phyloP scores from a whole-genome alignment of 1,140 invertebrate genomes.

The Venturia canescens region DNA sequence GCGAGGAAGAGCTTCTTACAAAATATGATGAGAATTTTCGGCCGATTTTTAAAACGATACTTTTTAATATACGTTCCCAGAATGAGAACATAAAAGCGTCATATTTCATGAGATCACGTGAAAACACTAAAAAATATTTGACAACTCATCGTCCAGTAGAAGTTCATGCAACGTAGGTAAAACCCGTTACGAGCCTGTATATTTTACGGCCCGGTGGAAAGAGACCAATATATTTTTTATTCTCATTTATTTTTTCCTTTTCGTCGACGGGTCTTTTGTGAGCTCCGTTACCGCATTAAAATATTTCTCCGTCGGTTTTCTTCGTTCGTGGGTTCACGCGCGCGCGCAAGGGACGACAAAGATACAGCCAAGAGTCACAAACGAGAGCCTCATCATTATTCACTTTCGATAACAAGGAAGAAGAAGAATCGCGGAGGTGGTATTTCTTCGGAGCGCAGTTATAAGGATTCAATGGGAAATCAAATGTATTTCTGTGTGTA shows the following conservation, averaged over 20 bases:
- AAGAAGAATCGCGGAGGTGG: background rate
- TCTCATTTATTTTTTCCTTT: no score
- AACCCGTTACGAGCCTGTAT: background rate
- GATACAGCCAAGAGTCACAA: background rate
- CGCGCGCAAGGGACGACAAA: conserved; percentile 7
- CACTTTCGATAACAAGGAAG: conserved; percentile 39
- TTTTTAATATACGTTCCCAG: background rate
- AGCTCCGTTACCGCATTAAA: conserved; percentile 13
- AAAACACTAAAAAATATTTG: conserved; percentile 10
- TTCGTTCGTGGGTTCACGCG: background rate
- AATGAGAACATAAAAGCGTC: background rate
- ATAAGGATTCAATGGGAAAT: conserved; percentile 2
- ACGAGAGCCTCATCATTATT: conserved; percentile 30
- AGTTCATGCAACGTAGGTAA: background rate
- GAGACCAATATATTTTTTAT: background rate
- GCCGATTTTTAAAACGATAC: background rate
- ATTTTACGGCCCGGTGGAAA: background rate
- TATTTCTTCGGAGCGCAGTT: background rate
- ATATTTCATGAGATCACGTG: background rate
- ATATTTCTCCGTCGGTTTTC: conserved; percentile 11
- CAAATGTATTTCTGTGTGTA: no score
- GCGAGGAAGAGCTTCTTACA: background rate
- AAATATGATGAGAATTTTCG: background rate
- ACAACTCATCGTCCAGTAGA: background rate
- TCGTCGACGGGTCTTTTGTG: conserved; percentile 30